These are phyloP conservation scores for Hypomecis atomaria DNA, from an alignment of 2,888 invertebrate genomes.

Conservation along the genomic window DNA sequence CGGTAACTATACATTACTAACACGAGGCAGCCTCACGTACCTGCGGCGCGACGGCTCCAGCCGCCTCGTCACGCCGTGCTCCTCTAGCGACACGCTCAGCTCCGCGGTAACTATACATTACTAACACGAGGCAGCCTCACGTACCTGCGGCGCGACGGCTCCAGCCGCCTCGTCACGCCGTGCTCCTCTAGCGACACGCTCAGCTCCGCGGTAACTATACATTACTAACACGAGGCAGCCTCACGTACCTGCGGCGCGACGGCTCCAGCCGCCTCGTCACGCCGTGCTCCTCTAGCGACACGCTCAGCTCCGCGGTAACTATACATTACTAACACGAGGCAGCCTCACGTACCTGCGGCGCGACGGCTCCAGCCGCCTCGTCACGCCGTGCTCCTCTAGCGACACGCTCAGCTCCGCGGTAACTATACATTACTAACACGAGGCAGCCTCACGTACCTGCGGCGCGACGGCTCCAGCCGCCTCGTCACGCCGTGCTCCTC, in stretches of 20 bases:
- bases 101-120: constrained; percentile 61
- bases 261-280: constrained; percentile 88
- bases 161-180: constrained; percentile 86
- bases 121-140: constrained; percentile 86
- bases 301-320: constrained; percentile 75
- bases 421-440: constrained; percentile 65
- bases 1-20: constrained; percentile 61
- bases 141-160: constrained; percentile 90
- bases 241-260: constrained; percentile 90
- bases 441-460: constrained; percentile 88
- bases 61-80: constrained; percentile 85
- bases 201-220: constrained; percentile 68
- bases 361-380: constrained; percentile 88
- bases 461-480: constrained; percentile 89
- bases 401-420: constrained; percentile 80
- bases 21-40: constrained; percentile 87
- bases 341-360: constrained; percentile 89
- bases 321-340: constrained; percentile 70
- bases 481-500: constrained; percentile 84
- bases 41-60: constrained; percentile 90
- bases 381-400: constrained; percentile 83
- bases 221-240: constrained; percentile 80
- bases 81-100: constrained; percentile 81
- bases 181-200: constrained; percentile 82
- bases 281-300: constrained; percentile 82